Evolutionary conservation across 2,113 vertebrate genomes (phyloP).

Genomic region (Phaethornis superciliosus): DNA sequence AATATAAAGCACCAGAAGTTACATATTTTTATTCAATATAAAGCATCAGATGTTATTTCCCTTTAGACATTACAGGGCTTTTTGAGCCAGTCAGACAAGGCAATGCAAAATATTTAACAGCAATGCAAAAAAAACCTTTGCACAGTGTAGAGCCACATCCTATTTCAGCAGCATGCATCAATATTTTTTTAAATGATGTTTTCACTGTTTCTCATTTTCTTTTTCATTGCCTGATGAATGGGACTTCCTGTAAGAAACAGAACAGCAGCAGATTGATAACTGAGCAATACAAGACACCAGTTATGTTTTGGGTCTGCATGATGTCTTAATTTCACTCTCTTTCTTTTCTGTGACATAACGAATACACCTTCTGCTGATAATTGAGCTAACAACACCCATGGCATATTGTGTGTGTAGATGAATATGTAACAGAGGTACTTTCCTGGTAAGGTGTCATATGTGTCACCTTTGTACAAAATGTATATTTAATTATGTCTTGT

Average conservation of each 20-base stretch:
- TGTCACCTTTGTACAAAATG: background rate
- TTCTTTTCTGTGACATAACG: background rate
- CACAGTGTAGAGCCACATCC: background rate
- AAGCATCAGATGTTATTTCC: background rate
- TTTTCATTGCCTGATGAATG: background rate
- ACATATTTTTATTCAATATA: rapidly evolving
- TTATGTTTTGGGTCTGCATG: background rate
- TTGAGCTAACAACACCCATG: background rate
- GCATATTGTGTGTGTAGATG: background rate
- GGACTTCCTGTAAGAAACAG: slow-evolving; percentile 20
- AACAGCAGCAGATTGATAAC: background rate
- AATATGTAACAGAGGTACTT: background rate
- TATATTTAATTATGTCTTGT: slow-evolving; percentile 15
- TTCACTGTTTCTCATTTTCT: background rate
- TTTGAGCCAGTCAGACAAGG: background rate
- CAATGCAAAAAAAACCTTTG: background rate
- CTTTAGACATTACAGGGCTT: background rate
- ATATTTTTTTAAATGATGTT: background rate
- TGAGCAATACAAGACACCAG: background rate
- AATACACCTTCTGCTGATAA: background rate
- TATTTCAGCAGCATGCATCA: background rate
- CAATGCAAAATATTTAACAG: background rate
- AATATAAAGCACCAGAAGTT: too few relatives aligned
- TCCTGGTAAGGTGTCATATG: background rate
- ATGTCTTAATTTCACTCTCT: background rate